Conservation (phyloP, 2,888 invertebrate species). For the Aricia artaxerxes region DNA sequence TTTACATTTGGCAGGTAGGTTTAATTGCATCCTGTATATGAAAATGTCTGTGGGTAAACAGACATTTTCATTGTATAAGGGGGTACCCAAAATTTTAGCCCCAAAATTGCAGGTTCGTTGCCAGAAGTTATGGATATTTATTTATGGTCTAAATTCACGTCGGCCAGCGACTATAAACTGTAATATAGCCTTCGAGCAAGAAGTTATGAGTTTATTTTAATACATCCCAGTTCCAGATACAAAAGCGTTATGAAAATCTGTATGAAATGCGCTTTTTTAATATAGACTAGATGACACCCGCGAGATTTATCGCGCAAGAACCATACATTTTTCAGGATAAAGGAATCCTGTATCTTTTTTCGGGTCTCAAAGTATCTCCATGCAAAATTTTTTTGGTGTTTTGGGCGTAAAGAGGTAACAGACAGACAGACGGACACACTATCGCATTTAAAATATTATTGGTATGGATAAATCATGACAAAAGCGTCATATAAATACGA, state of each 20-base stretch:
- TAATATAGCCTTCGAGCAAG: neutral
- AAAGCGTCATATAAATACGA: neutral
- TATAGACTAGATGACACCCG: no score
- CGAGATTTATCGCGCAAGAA: no score
- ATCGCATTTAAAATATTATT: no score
- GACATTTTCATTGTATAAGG: neutral
- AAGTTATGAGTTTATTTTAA: constrained; percentile 18
- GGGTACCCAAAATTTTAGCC: constrained; percentile 4
- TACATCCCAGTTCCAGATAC: neutral
- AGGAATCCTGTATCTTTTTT: no score
- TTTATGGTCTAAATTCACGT: constrained; percentile 15
- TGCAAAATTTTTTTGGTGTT: no score
- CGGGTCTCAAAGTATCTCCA: no score
- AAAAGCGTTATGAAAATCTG: neutral
- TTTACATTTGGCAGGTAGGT: no score
- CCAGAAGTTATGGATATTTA: constrained; percentile 29
- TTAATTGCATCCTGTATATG: no score
- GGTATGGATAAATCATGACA: neutral
- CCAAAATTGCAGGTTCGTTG: constrained; percentile 6
- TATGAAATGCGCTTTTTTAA: neutral
- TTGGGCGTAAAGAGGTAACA: no score
- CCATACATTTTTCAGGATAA: no score
- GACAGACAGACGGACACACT: no score
- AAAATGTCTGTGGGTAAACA: no score
- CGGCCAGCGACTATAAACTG: neutral